Evolutionary conservation across 2,888 invertebrate genomes (phyloP).

Genomic region (Amiota minor): DNA sequence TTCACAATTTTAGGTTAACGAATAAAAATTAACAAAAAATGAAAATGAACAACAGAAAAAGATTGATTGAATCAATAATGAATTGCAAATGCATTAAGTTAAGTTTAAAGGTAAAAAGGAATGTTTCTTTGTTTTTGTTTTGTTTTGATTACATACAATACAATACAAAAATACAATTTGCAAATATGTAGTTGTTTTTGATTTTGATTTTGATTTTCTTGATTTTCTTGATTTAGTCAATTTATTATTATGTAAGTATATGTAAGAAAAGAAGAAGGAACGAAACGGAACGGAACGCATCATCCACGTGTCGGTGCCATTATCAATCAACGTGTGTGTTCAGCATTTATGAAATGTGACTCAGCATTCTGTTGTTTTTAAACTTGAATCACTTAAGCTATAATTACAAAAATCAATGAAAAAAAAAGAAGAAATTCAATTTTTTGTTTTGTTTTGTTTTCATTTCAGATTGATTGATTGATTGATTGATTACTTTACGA

Average conservation of each 20-base stretch:
- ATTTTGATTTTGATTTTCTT: neutral
- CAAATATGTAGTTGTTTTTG: neutral
- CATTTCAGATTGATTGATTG: too few relatives aligned
- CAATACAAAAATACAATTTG: too few relatives aligned
- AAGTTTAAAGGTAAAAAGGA: neutral
- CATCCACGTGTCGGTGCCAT: constrained; percentile 30
- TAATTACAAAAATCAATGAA: constrained; percentile 45
- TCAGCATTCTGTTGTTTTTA: constrained; percentile 64
- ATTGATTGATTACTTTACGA: too few relatives aligned
- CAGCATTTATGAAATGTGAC: constrained; percentile 29
- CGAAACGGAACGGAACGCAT: neutral
- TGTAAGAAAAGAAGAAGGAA: too few relatives aligned
- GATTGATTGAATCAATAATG: neutral
- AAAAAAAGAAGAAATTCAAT: constrained; percentile 34
- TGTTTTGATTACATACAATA: too few relatives aligned
- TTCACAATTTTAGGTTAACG: neutral
- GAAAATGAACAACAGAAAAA: neutral
- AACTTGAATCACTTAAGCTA: constrained; percentile 66
- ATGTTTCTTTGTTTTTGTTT: constrained; percentile 1
- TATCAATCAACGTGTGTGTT: constrained; percentile 24
- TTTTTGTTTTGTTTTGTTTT: constrained; percentile 30
- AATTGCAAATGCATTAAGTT: neutral
- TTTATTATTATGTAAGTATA: too few relatives aligned
- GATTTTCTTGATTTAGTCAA: constrained; percentile 1
- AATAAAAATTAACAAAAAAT: neutral